phyloP scores from a whole-genome alignment of 2,797 vertebrate species.

The Gallinago solitaria region DNA sequence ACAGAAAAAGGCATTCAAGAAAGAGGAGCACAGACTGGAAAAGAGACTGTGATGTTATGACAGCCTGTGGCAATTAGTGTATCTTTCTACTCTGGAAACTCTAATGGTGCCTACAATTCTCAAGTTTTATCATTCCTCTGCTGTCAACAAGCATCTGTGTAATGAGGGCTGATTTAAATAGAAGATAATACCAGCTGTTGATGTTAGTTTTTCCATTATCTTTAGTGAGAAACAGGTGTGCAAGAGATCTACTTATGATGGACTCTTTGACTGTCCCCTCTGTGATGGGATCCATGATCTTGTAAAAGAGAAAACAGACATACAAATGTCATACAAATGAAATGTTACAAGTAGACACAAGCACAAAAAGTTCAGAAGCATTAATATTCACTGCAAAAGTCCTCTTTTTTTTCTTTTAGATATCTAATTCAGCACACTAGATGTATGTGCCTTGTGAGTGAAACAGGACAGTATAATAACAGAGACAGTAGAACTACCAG shows the following conservation, averaged over 20 bases:
- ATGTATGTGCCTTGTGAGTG: neutral
- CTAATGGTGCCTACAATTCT: neutral
- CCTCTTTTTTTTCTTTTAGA: neutral
- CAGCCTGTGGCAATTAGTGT: neutral
- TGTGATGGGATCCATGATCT: neutral
- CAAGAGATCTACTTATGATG: neutral
- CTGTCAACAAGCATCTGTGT: conserved; percentile 23
- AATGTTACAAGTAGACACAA: neutral
- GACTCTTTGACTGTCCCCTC: neutral
- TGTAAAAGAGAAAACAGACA: neutral
- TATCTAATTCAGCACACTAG: neutral
- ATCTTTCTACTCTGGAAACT: neutral
- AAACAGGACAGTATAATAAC: neutral
- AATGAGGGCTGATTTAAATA: neutral
- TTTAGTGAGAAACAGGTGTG: neutral
- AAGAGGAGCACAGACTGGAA: neutral
- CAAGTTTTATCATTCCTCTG: neutral
- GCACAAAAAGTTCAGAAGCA: neutral
- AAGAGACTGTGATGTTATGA: neutral
- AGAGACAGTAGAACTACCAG: neutral
- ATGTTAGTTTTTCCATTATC: neutral
- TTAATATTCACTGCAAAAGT: neutral
- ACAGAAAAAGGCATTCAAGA: neutral
- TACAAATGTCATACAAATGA: neutral
- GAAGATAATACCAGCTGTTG: neutral